A percentile compares a stretch with the other conserved stretches of the same genome.
These are phyloP conservation scores for Ptyas mucosa DNA, from an alignment of 2,113 vertebrate species.

Conservation along the genomic window DNA sequence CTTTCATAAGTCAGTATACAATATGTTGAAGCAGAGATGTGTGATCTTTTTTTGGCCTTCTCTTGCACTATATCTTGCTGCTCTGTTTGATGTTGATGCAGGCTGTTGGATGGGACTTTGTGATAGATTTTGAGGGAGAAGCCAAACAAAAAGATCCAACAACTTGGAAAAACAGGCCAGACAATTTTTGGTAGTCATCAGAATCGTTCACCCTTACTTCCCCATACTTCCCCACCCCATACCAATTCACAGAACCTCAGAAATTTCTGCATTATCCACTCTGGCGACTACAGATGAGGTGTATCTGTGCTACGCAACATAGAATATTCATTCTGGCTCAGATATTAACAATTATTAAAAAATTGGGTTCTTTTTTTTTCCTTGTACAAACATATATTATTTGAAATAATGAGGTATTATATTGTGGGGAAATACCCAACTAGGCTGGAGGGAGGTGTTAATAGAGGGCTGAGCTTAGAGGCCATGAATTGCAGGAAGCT, in stretches of 20 bases:
- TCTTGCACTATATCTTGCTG: not conserved
- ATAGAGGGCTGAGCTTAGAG: not conserved
- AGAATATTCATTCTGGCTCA: not conserved
- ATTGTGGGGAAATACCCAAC: not conserved
- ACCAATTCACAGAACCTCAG: not conserved
- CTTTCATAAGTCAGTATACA: not conserved
- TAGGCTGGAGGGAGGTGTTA: not conserved
- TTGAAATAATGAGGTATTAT: slow-evolving; percentile 23
- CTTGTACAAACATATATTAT: not conserved
- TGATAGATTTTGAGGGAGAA: not conserved
- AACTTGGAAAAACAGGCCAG: not conserved
- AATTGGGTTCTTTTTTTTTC: not conserved
- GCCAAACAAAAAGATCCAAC: not conserved
- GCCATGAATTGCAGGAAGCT: not conserved
- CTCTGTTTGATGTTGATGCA: not conserved
- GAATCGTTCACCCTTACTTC: not conserved
- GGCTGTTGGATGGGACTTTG: not conserved
- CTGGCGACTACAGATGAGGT: not conserved
- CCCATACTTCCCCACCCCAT: not conserved
- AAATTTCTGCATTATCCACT: not conserved
- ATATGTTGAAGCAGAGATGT: not conserved
- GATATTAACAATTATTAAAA: slow-evolving; percentile 1
- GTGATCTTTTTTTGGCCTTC: not conserved
- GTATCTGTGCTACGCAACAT: not conserved
- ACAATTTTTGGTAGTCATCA: not conserved